Evolutionary conservation across 1,140 invertebrate genomes (phyloP).

Genomic region (Temnothorax curvispinosus): DNA sequence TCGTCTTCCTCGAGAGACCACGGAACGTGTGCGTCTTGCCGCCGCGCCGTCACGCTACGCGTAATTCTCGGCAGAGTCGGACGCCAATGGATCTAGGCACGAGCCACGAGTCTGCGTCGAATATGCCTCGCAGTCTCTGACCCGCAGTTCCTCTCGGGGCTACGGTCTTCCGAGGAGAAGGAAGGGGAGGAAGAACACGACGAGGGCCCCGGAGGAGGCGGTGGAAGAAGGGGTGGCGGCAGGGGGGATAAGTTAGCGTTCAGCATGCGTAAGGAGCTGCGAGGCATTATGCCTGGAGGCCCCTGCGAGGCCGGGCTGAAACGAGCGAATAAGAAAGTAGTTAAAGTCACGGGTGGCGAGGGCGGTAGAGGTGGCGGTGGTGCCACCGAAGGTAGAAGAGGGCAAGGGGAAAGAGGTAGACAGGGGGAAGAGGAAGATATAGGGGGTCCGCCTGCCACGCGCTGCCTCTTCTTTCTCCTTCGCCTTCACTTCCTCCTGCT

Average conservation of each 20-base stretch:
- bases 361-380: slow-evolving; percentile 64
- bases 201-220: slow-evolving; percentile 20
- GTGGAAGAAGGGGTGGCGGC: slow-evolving; percentile 40
- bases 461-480: slow-evolving; percentile 73
- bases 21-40: slow-evolving; percentile 27
- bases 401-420: slow-evolving; percentile 30
- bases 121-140: slow-evolving; percentile 83
- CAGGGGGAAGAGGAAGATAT: slow-evolving; percentile 52
- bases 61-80: slow-evolving; percentile 61
- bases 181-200: slow-evolving; percentile 46
- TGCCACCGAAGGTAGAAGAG: slow-evolving; percentile 54
- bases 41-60: slow-evolving; percentile 49
- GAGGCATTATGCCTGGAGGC: slow-evolving; percentile 64
- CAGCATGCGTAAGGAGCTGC: slow-evolving; percentile 82
- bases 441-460: slow-evolving; percentile 79
- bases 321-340: slow-evolving; percentile 80
- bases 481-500: slow-evolving; percentile 39
- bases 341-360: slow-evolving; percentile 64
- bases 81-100: slow-evolving; percentile 83
- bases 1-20: slow-evolving; percentile 30
- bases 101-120: slow-evolving; percentile 82
- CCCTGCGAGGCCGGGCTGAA: slow-evolving; percentile 67
- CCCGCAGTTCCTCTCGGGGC: slow-evolving; percentile 83
- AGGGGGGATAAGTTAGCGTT: slow-evolving; percentile 66
- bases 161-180: slow-evolving; percentile 75